A percentile compares a stretch with the other conserved stretches of the same genome.
Evolutionary conservation across 1,140 invertebrate species (phyloP).

Genomic region (Wiebesia pumilae): DNA sequence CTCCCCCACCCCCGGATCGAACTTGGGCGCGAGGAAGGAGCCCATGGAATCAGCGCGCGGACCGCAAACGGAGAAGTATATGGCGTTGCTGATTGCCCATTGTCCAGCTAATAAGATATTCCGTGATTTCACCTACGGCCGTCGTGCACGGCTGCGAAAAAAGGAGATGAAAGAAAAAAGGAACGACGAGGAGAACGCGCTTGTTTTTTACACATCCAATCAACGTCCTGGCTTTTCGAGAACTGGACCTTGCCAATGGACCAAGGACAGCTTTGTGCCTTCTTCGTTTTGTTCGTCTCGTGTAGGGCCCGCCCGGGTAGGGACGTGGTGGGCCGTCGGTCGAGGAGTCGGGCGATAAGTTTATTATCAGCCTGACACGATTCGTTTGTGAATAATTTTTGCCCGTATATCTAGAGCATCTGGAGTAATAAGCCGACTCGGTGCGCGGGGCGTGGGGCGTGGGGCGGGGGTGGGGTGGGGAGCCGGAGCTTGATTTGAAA

Average conservation of each 20-base stretch:
- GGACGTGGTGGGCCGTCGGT: not conserved
- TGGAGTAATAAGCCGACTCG: not conserved
- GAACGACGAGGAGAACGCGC: not conserved
- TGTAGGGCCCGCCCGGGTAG: not conserved
- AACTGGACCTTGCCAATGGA: constrained; percentile 28
- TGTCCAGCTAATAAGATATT: constrained; percentile 74
- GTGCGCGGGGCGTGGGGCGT: not conserved
- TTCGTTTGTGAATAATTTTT: constrained; percentile 8
- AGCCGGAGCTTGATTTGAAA: not conserved
- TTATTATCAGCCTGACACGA: constrained; percentile 14
- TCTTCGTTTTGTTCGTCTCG: not conserved
- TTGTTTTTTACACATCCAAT: constrained; percentile 32
- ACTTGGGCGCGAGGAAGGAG: constrained; percentile 36
- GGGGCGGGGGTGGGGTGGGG: not conserved
- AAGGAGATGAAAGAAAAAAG: not conserved
- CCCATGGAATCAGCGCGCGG: constrained; percentile 54
- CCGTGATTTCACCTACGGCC: constrained; percentile 62
- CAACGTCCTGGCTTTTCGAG: constrained; percentile 32
- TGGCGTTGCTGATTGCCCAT: constrained; percentile 72
- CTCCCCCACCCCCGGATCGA: constrained; percentile 33
- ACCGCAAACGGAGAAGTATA: constrained; percentile 68
- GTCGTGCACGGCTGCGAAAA: constrained; percentile 53
- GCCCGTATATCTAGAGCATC: not conserved
- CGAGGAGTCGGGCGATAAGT: constrained; percentile 27
- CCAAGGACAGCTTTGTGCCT: not conserved